phyloP scores from a whole-genome alignment of 2,797 vertebrate genomes.

The Chiroxiphia lanceolata region DNA sequence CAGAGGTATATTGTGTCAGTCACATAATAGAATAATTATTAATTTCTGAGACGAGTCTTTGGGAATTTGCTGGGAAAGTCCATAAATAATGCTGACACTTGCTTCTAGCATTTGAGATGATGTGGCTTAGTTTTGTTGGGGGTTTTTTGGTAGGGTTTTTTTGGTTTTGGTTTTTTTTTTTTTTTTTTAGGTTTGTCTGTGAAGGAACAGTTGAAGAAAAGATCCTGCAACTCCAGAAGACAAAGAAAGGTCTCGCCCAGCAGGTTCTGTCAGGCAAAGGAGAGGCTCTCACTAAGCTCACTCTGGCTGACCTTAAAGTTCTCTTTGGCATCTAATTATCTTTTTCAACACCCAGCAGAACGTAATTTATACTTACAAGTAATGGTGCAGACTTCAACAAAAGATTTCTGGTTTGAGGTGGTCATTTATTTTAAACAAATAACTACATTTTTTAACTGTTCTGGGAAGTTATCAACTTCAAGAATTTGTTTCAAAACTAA shows the following conservation, averaged over 20 bases:
- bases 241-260: constrained; percentile 91
- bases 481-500: background rate
- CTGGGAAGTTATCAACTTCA: background rate
- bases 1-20: background rate
- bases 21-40: background rate
- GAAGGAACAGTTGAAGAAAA: constrained; percentile 94
- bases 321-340: constrained; percentile 83
- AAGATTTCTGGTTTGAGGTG: background rate
- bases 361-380: background rate
- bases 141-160: too few relatives aligned
- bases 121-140: background rate
- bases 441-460: background rate
- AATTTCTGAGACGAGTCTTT: background rate
- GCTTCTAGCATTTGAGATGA: background rate
- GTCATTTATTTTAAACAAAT: background rate
- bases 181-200: constrained; percentile 87
- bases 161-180: too few relatives aligned
- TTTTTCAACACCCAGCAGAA: background rate
- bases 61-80: background rate
- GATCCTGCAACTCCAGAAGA: constrained; percentile 87
- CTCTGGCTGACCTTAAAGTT: constrained; percentile 86
- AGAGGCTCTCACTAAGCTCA: constrained; percentile 83
- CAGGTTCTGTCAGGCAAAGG: constrained; percentile 89
- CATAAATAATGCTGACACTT: background rate
- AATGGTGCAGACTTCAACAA: background rate